Conservation (phyloP, 2,888 invertebrate species). For the Drosophila fulvimacula region DNA sequence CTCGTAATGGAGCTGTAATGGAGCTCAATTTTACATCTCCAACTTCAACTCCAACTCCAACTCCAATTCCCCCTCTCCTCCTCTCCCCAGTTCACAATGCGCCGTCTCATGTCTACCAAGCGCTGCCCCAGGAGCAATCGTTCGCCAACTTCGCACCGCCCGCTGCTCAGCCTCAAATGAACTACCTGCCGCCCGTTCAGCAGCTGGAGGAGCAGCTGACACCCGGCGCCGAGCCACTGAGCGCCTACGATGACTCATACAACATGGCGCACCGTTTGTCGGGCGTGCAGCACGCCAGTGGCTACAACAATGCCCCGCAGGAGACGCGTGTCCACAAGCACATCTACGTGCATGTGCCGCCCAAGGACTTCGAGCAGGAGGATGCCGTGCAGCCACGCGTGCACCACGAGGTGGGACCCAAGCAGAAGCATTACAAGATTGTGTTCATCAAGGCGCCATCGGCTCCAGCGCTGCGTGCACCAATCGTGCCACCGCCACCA, state of each 20-base stretch:
- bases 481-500: constrained; percentile 90
- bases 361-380: constrained; percentile 82
- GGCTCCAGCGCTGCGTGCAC: constrained; percentile 91
- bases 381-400: constrained; percentile 80
- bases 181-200: constrained; percentile 62
- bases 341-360: constrained; percentile 84
- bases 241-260: constrained; percentile 75
- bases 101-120: constrained; percentile 76
- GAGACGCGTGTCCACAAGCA: constrained; percentile 82
- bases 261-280: constrained; percentile 80
- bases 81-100: constrained; percentile 48
- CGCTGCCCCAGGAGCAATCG: constrained; percentile 73
- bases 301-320: constrained; percentile 74
- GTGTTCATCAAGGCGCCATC: constrained; percentile 96
- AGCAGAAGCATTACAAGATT: constrained; percentile 95
- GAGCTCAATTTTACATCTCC: neutral
- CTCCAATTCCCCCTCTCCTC: neutral
- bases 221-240: constrained; percentile 48
- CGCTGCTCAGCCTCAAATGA: constrained; percentile 50
- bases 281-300: constrained; percentile 65
- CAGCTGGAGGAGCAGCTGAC: constrained; percentile 54
- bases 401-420: constrained; percentile 85
- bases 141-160: constrained; percentile 65
- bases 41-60: fast-evolving
- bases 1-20: neutral